Percentiles rank a stretch among this genome's conserved stretches.
These are phyloP conservation scores for Enhydra lutris DNA, from an alignment of 2,113 vertebrate genomes.

Conservation along the genomic window DNA sequence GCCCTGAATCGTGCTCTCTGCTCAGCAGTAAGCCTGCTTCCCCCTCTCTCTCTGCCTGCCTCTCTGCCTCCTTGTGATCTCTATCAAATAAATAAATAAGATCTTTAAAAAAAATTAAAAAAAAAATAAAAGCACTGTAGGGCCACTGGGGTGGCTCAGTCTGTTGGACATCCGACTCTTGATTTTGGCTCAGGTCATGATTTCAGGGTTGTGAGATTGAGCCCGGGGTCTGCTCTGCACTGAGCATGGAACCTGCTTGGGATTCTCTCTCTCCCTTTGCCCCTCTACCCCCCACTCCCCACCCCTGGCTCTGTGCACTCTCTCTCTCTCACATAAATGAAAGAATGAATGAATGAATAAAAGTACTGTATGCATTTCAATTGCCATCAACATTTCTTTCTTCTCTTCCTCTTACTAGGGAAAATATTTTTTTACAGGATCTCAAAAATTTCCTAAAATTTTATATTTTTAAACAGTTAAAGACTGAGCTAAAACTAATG, in stretches of 20 bases:
- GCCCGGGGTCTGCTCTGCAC: neutral
- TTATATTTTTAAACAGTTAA: constrained; percentile 27
- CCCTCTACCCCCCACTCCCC: neutral
- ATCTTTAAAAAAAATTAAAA: too few relatives aligned
- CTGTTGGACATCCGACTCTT: neutral
- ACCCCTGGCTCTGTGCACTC: too few relatives aligned
- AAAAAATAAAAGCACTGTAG: neutral
- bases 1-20: too few relatives aligned
- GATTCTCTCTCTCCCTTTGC: neutral
- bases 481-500: neutral
- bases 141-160: neutral
- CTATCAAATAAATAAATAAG: too few relatives aligned
- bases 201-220: neutral
- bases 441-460: constrained; percentile 5
- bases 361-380: neutral
- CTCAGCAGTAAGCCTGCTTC: too few relatives aligned
- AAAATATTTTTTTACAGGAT: neutral
- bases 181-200: neutral
- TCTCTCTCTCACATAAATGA: too few relatives aligned
- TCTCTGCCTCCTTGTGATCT: too few relatives aligned
- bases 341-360: neutral
- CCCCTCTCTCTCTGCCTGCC: too few relatives aligned
- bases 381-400: constrained; percentile 4
- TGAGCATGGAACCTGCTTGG: neutral
- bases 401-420: neutral